Percentiles rank a stretch among this genome's conserved stretches.
Conservation (phyloP, 2,797 vertebrate genomes). For the Tarsius wallacei region DNA sequence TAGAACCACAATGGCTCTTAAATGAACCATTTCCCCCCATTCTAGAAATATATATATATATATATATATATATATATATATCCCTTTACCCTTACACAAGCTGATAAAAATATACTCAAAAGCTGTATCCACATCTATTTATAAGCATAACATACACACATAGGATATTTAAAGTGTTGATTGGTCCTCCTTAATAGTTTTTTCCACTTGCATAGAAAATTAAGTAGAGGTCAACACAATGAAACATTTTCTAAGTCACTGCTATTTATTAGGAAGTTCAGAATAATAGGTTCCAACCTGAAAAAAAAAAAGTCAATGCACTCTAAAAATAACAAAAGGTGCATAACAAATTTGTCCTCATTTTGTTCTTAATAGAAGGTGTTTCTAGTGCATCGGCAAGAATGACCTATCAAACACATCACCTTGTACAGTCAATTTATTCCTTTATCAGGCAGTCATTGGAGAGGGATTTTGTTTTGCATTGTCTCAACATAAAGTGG, state of each 20-base stretch:
- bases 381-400: constrained; percentile 53
- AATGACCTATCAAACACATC: constrained; percentile 78
- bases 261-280: constrained; percentile 80
- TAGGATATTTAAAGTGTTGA: constrained; percentile 82
- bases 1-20: constrained; percentile 78
- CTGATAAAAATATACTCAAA: constrained; percentile 84
- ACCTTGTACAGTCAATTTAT: constrained; percentile 83
- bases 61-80: constrained; percentile 47
- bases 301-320: constrained; percentile 72
- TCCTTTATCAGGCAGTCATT: constrained; percentile 81
- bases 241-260: constrained; percentile 75
- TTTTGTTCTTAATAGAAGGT: constrained; percentile 80
- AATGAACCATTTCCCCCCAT: constrained; percentile 79
- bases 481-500: constrained; percentile 85
- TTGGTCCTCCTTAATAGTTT: constrained; percentile 71
- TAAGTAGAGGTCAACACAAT: constrained; percentile 83
- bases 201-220: constrained; percentile 74
- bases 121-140: constrained; percentile 72
- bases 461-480: constrained; percentile 80
- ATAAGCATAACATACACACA: constrained; percentile 77
- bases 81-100: constrained; percentile 73
- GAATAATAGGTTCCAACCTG: constrained; percentile 73
- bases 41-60: constrained; percentile 85
- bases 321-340: constrained; percentile 85
- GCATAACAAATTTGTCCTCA: constrained; percentile 84